A percentile compares a stretch with the other conserved stretches of the same genome.
Evolutionary conservation across 2,888 invertebrate species (phyloP).

Genomic region (Hirtodrosophila confusa): DNA sequence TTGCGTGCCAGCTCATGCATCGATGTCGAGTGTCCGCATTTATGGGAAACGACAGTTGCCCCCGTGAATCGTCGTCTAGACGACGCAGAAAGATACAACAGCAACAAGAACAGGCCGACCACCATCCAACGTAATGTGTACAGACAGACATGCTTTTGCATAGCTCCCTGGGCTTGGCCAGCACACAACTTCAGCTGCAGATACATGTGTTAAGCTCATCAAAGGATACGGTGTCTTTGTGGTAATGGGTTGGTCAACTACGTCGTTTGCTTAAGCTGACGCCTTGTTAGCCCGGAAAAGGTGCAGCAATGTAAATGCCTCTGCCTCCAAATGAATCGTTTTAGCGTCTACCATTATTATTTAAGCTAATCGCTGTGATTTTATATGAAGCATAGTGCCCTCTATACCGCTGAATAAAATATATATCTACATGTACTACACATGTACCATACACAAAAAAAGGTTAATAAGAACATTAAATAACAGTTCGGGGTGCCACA

Average conservation of each 20-base stretch:
- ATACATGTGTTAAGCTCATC: constrained; percentile 12
- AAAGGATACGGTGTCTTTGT: constrained; percentile 26
- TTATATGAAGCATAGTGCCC: not conserved
- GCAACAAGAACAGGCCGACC: constrained; percentile 15
- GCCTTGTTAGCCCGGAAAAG: constrained; percentile 50
- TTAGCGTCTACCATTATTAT: constrained; percentile 2
- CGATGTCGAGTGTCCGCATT: constrained; percentile 29
- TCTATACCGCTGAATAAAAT: not conserved
- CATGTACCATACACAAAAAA: too few species aligned
- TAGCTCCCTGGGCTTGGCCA: constrained; percentile 59
- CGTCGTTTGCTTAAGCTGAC: constrained; percentile 21
- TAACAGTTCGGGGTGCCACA: too few species aligned
- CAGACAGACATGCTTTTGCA: constrained; percentile 60
- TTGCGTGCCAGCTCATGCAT: constrained; percentile 57
- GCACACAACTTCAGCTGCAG: constrained; percentile 9
- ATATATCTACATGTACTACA: not conserved
- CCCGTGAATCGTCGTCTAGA: constrained; percentile 68
- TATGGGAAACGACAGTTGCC: constrained; percentile 59
- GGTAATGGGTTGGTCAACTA: constrained; percentile 39
- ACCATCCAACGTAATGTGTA: constrained; percentile 41
- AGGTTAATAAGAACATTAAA: too few species aligned
- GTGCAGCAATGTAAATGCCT: constrained; percentile 48
- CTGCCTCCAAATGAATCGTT: constrained; percentile 33
- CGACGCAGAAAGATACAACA: constrained; percentile 45
- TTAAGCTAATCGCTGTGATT: constrained; percentile 5